These are phyloP conservation scores for Apocheima hispidaria DNA, from an alignment of 2,888 invertebrate genomes.

Conservation along the genomic window DNA sequence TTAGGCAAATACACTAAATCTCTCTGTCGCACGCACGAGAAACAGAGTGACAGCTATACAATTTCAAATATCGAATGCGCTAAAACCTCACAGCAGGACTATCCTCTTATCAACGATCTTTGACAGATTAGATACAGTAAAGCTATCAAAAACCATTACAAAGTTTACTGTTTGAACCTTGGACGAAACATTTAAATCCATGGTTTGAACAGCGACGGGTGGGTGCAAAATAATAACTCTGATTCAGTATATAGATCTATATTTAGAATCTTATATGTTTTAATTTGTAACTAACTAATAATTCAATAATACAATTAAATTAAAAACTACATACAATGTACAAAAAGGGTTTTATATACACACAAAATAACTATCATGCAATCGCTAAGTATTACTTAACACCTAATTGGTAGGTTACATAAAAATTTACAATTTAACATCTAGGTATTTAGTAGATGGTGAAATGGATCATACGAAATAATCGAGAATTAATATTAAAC, in stretches of 20 bases:
- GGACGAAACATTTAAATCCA: no score
- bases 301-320: slow-evolving; percentile 73
- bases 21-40: no score
- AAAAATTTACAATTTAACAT: slow-evolving; percentile 69
- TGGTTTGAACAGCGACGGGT: no score
- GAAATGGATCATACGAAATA: slow-evolving; percentile 63
- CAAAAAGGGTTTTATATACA: slow-evolving; percentile 83
- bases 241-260: slow-evolving; percentile 74
- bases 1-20: no score
- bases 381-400: slow-evolving; percentile 60
- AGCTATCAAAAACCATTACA: no score
- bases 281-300: slow-evolving; percentile 80
- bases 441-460: slow-evolving; percentile 47
- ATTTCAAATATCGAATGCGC: no score
- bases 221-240: slow-evolving; percentile 45
- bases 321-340: slow-evolving; percentile 79
- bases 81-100: no score
- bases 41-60: no score
- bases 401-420: slow-evolving; percentile 74
- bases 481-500: slow-evolving; percentile 55
- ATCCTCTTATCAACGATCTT: no score
- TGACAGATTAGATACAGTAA: no score
- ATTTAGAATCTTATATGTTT: slow-evolving; percentile 80
- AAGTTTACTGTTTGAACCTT: no score
- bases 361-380: slow-evolving; percentile 70